These are phyloP conservation scores for Dolichallabes microphthalmus DNA, from an alignment of 2,113 vertebrate genomes.

Conservation along the genomic window DNA sequence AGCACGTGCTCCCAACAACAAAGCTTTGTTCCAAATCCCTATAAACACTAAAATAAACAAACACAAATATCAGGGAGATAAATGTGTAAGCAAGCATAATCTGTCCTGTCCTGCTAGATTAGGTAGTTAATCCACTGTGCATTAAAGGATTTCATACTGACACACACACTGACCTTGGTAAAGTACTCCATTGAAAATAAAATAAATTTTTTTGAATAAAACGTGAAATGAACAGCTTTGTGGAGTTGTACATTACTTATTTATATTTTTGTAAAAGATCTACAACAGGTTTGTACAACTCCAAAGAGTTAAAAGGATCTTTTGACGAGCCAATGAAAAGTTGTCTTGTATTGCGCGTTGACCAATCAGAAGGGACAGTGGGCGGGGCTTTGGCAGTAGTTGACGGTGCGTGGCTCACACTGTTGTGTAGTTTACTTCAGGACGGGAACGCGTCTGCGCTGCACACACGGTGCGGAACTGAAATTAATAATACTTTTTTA, in stretches of 20 bases:
- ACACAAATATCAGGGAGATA: neutral
- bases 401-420: conserved; percentile 51
- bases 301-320: conserved; percentile 47
- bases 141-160: neutral
- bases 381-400: conserved; percentile 43
- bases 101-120: neutral
- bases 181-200: neutral
- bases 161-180: neutral
- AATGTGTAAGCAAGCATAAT: neutral
- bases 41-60: neutral
- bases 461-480: neutral
- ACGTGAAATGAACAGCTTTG: neutral
- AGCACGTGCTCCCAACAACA: conserved; percentile 40
- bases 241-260: neutral
- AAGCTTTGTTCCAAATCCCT: neutral
- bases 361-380: conserved; percentile 49
- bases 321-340: conserved; percentile 53
- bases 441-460: neutral
- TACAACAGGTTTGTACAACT: neutral
- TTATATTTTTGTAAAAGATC: neutral
- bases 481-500: neutral
- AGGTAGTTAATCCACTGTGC: neutral
- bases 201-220: neutral
- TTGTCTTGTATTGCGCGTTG: conserved; percentile 24
- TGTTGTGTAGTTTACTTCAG: conserved; percentile 39